Evolutionary conservation across 2,113 vertebrate genomes (phyloP), one percentile per base, ranked within the genome.

Genomic region (Embiotoca jacksoni): DNA sequence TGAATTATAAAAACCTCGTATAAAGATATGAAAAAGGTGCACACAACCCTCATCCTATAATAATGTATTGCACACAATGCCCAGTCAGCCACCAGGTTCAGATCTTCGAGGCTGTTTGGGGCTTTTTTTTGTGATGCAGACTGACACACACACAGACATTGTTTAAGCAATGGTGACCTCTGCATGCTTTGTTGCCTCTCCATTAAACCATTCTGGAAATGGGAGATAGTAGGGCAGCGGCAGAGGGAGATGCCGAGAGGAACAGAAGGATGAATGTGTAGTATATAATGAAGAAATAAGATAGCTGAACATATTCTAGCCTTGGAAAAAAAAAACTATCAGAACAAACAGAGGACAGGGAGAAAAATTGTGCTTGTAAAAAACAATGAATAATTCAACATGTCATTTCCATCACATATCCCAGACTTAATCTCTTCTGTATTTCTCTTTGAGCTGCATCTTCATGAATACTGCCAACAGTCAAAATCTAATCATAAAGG

Each of bases 201-300:
- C 81, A 90, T 92, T 88, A 91, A 91, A 78, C 14, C 74, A 62
- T 85, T 85, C 83, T 74, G 70, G 75, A 54, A 63, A 53, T 65
- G 9, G 75, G 80, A 75, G 78, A 72, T 60, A 78, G 32, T 6
- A 78, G 67, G 80, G 32, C 46, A 68, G 75, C 67, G 61, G 71
- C 65, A 67, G 61, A 61, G 79, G 41, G 61, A 66, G 72, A 10
- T 14, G 59, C 4, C 11, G 23, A 41, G 32, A 32, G 46, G 61
- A 36, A 2, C 3, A 5, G 30, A 16, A 37, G 11, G 11, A 16
- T 39, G 10, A 49, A 50, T 49, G 36, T 3, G 36, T 1, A 37
- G 13, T 5, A 9, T 1, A 15, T 30, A 41, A 53, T 36, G 15
- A 7, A 23, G 7, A 39, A 50, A 66, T 16, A 1, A 7, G 61